These are phyloP conservation scores for Luehdorfia chinensis DNA, from an alignment of 1,140 invertebrate species.

Conservation along the genomic window DNA sequence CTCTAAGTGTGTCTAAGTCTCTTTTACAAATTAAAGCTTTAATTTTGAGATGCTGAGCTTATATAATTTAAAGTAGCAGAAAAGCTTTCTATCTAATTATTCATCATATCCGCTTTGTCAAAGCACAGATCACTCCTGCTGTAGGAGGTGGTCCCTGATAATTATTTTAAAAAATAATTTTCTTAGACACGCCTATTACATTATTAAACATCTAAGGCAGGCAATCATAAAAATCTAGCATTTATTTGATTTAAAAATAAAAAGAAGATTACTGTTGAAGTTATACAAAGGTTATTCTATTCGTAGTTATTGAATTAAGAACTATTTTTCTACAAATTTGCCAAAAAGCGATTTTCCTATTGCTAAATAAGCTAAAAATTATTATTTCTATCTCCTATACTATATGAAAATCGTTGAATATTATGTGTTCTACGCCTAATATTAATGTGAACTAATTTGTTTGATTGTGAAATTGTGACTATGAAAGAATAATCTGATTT, in stretches of 20 bases:
- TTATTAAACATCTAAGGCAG: conserved; percentile 58
- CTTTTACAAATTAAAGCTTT: conserved; percentile 45
- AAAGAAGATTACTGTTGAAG: conserved; percentile 44
- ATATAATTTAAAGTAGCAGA: conserved; percentile 50
- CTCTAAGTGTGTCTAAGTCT: conserved; percentile 41
- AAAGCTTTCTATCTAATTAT: conserved; percentile 41
- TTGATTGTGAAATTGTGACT: conserved; percentile 27
- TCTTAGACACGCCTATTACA: conserved; percentile 45
- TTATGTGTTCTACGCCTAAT: conserved; percentile 54
- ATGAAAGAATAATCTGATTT: conserved; percentile 25
- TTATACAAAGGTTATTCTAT: conserved; percentile 26
- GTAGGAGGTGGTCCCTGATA: conserved; percentile 69
- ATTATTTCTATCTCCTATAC: conserved; percentile 39
- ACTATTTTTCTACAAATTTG: conserved; percentile 57
- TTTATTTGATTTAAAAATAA: conserved; percentile 47
- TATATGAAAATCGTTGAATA: conserved; percentile 52
- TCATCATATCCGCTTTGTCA: conserved; percentile 35
- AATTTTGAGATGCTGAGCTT: conserved; percentile 58
- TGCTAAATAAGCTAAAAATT: conserved; percentile 69
- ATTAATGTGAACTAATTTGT: conserved; percentile 34
- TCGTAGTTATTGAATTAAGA: conserved; percentile 22
- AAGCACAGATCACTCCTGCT: conserved; percentile 58
- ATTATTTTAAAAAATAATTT: conserved; percentile 40
- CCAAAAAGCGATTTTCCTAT: conserved; percentile 59
- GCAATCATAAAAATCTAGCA: conserved; percentile 64